Evolutionary conservation across 2,888 invertebrate species (phyloP).

Genomic region (Onchidella celtica): DNA sequence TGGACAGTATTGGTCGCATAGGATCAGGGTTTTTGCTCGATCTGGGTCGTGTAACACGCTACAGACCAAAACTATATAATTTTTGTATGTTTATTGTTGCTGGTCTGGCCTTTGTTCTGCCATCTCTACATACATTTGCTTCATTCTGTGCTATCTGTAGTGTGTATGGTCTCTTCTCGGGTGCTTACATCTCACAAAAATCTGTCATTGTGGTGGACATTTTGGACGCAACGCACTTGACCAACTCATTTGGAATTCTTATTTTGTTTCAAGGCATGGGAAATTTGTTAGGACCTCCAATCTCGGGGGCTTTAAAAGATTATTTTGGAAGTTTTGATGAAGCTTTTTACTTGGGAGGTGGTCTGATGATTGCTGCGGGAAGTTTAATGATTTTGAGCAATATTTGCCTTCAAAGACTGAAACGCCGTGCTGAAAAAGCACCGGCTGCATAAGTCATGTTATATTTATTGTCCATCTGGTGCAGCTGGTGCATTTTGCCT

Average conservation of each 20-base stretch:
- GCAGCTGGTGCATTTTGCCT: no score
- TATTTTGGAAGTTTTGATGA: conserved; percentile 50
- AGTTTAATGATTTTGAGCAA: conserved; percentile 52
- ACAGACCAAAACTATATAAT: conserved; percentile 63
- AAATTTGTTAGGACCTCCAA: conserved; percentile 65
- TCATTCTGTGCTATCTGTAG: conserved; percentile 58
- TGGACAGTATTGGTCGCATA: conserved; percentile 63
- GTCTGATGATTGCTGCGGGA: conserved; percentile 45
- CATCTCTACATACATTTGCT: conserved; percentile 55
- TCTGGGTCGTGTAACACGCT: conserved; percentile 58
- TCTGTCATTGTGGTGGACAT: conserved; percentile 72
- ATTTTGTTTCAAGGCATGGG: conserved; percentile 70
- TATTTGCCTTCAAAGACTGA: no score
- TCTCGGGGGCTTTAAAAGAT: conserved; percentile 64
- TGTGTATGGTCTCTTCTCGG: conserved; percentile 65
- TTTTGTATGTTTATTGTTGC: conserved; percentile 60
- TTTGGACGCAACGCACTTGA: conserved; percentile 65
- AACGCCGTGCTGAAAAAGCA: no score
- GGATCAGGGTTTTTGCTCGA: conserved; percentile 63
- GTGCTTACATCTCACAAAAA: conserved; percentile 70
- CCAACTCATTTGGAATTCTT: conserved; percentile 68
- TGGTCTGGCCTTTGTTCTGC: conserved; percentile 59
- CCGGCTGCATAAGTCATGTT: no score
- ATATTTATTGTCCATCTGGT: no score
- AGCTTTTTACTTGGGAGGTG: conserved; percentile 55